Evolutionary conservation across 1,140 invertebrate genomes (phyloP).

Genomic region (Formica selysi): DNA sequence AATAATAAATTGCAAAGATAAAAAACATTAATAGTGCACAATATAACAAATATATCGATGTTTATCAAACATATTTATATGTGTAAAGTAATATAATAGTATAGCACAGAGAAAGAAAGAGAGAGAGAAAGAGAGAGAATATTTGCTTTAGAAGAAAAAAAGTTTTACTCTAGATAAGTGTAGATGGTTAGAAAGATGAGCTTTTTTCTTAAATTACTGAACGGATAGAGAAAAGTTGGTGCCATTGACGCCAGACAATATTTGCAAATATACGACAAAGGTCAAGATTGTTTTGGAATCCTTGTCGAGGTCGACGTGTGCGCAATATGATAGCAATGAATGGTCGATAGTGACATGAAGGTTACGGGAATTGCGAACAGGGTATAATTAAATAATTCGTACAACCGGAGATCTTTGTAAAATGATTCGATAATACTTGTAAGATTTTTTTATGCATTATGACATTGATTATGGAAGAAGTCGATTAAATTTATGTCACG

Average conservation of each 20-base stretch:
- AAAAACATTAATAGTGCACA: background rate
- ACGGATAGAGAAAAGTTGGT: conserved; percentile 38
- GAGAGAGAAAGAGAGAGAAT: too few relatives aligned
- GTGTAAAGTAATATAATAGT: too few relatives aligned
- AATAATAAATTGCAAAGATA: background rate
- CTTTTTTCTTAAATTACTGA: background rate
- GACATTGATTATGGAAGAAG: conserved; percentile 25
- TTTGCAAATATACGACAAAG: conserved; percentile 56
- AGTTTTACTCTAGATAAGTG: background rate
- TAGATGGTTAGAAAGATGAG: background rate
- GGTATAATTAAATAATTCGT: conserved; percentile 33
- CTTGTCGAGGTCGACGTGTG: conserved; percentile 59
- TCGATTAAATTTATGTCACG: conserved; percentile 26
- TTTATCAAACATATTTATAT: conserved; percentile 13
- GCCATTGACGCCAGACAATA: conserved; percentile 39
- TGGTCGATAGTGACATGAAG: background rate
- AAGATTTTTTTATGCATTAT: conserved; percentile 26
- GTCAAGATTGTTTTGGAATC: conserved; percentile 70
- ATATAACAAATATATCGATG: conserved; percentile 1
- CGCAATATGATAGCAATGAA: conserved; percentile 45
- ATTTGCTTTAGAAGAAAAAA: too few relatives aligned
- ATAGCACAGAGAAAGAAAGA: too few relatives aligned
- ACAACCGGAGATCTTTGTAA: background rate
- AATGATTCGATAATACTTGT: conserved; percentile 40
- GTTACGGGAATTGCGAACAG: background rate